Conservation (phyloP, 1,140 invertebrate species). For the Cherax quadricarinatus region DNA sequence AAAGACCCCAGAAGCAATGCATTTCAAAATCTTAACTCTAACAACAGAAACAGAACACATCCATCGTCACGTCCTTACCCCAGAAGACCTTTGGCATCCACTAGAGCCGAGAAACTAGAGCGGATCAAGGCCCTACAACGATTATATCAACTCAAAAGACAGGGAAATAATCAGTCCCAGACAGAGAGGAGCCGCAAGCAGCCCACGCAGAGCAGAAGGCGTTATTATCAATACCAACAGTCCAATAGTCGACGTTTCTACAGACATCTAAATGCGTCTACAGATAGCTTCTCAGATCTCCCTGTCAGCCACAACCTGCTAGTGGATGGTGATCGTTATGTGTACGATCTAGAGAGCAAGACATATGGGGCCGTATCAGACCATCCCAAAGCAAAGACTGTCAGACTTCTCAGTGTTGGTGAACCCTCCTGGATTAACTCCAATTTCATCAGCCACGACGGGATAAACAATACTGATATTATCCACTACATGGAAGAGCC, state of each 20-base stretch:
- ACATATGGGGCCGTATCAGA: conserved; percentile 5
- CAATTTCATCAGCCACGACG: not conserved
- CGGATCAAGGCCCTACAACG: conserved; percentile 35
- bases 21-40: not conserved
- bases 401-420: conserved; percentile 37
- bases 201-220: not conserved
- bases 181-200: not conserved
- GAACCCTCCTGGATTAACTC: conserved; percentile 42
- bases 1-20: not conserved
- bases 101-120: conserved; percentile 34
- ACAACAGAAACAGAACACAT: not conserved
- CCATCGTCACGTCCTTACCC: not conserved
- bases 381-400: not conserved
- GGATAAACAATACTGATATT: not conserved
- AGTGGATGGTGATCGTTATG: conserved; percentile 35
- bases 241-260: conserved; percentile 22
- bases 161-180: not conserved
- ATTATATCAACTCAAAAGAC: conserved; percentile 20
- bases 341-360: conserved; percentile 40
- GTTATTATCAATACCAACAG: not conserved
- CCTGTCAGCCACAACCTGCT: not conserved
- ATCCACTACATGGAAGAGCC: not conserved
- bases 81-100: not conserved
- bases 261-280: conserved; percentile 14
- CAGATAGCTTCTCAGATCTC: not conserved